Base-by-base conservation (phyloP, 2,888 invertebrate genomes). In the Eledone cirrhosa region DNA sequence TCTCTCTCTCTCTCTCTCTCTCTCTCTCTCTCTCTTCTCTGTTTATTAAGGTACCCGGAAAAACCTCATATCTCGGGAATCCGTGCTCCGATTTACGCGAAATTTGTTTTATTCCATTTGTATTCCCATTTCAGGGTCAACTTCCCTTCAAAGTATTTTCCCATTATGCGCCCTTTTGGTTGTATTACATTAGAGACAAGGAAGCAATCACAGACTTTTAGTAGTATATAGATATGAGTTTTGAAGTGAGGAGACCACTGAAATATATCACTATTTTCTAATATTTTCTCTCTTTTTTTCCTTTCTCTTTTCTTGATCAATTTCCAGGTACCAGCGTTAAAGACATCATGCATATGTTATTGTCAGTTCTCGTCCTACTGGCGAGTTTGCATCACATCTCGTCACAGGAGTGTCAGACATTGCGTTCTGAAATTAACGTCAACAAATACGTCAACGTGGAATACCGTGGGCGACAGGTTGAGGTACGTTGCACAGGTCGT, bases 401-500 rank as follows among this genome's bases (percentile, higher is more conserved):
- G 7, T 31, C 31, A 29, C 67, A 67, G 29, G 67, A 77, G 27
- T 84, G 84, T 59, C 80, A 83, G 48, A 84, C 83, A 13, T 67
- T 81, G 29, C 27, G 74, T 13, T 82, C 82, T 5, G 82, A 82
- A 24, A 78, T 83, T 11, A 78, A 80, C 53, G 81, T 85, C 63
- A 75, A 81, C 22, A 82, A 83, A 77, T 78, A 82, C 59, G 81
- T 82, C 80, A 59, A 79, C 22, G 78, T 82, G 8, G 80, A 79
- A n/a, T 79, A 82, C 78, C 78, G 76, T 4, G 84, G 84, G 0
- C 78, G 81, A 0, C 41, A 78, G 0, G 67, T 80, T 13, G 78
- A 48, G 19, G 83, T 82, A 19, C 72, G 77, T 22, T 97, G 97
- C 89, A 96, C 95, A 89, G 96, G 96, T 0, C 96, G 96, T 91